These are phyloP conservation scores for Melanerpes aurifrons DNA, from an alignment of 2,113 vertebrate genomes.

Conservation along the genomic window DNA sequence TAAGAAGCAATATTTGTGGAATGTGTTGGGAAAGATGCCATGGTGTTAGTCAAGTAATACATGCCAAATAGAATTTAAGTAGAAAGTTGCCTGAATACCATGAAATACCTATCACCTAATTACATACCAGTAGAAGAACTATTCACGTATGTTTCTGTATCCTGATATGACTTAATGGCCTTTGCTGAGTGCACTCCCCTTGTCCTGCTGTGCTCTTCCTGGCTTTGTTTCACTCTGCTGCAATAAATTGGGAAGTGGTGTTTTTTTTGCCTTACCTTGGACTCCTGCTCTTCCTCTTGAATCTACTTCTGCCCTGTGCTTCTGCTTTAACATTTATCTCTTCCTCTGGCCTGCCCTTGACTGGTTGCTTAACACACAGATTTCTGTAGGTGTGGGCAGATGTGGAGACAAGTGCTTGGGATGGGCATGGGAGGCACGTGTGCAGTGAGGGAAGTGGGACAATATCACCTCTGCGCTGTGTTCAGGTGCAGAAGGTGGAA, in stretches of 20 bases:
- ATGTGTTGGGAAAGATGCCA: slow-evolving; percentile 7
- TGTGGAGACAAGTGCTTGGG: background rate
- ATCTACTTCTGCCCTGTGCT: background rate
- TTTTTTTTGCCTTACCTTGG: background rate
- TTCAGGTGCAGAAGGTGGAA: background rate
- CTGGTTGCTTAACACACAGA: background rate
- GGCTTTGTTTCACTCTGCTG: background rate
- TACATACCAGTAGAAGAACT: background rate
- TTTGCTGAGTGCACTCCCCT: background rate
- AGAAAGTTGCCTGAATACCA: background rate
- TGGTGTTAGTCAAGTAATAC: background rate
- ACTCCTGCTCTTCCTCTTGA: background rate
- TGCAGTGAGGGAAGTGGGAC: background rate
- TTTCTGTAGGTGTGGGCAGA: background rate
- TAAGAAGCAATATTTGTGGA: slow-evolving; percentile 28
- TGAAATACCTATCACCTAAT: background rate
- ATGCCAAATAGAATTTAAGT: background rate
- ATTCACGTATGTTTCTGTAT: background rate
- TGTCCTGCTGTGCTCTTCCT: background rate
- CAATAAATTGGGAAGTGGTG: background rate
- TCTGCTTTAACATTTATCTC: background rate
- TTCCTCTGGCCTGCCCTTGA: background rate
- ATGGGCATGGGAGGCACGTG: accelerated
- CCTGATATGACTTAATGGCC: background rate
- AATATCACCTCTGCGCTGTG: accelerated